Conservation (phyloP, 2,797 vertebrate genomes). For the Molossus alvarezi region DNA sequence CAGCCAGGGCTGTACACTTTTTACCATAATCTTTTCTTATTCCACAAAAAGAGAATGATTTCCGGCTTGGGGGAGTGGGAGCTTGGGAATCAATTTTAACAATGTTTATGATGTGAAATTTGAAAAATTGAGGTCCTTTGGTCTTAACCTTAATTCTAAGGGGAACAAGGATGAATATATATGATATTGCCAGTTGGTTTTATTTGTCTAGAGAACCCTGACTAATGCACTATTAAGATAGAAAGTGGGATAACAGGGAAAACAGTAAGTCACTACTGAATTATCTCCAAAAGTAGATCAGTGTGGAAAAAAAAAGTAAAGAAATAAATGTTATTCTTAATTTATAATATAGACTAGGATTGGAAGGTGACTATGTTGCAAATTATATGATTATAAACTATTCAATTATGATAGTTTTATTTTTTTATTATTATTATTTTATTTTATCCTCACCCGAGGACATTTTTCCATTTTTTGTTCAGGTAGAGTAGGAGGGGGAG, state of each 20-base stretch:
- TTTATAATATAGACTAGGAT: neutral
- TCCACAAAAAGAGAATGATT: neutral
- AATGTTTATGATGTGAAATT: neutral
- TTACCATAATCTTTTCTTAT: neutral
- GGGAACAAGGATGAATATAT: neutral
- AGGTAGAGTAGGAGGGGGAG: no score
- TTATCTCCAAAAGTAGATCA: neutral
- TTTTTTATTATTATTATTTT: no score
- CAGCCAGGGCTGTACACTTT: neutral
- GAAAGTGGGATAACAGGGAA: neutral
- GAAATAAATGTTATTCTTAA: neutral
- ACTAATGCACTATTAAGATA: neutral
- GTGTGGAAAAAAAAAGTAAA: neutral
- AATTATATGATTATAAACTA: slow-evolving; percentile 6
- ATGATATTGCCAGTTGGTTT: neutral
- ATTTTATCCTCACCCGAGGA: no score
- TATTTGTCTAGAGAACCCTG: neutral
- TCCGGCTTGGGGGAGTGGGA: neutral
- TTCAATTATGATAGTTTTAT: neutral
- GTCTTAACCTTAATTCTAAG: neutral
- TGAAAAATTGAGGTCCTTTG: neutral
- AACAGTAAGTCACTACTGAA: neutral
- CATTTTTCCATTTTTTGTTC: no score
- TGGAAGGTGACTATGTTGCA: neutral
- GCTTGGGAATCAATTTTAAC: neutral